Evolutionary conservation across 2,888 invertebrate genomes (phyloP).

Genomic region (Cephus pygmeus): DNA sequence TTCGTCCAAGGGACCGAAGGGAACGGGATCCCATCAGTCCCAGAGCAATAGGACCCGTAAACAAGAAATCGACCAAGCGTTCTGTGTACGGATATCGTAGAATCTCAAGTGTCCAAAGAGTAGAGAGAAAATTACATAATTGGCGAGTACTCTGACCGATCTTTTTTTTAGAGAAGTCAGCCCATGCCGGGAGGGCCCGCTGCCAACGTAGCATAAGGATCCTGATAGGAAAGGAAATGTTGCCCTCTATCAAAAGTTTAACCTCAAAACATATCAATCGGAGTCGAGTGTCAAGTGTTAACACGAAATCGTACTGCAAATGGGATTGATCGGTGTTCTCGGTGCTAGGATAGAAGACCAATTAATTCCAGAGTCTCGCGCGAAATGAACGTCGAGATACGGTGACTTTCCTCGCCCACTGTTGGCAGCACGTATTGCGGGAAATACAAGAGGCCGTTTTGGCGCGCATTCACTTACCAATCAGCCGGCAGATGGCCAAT

Average conservation of each 20-base stretch:
- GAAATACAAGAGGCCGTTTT: constrained; percentile 55
- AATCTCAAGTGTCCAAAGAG: background rate
- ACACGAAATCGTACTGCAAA: background rate
- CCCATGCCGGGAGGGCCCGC: constrained; percentile 8
- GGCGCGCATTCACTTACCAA: constrained; percentile 57
- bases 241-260: background rate
- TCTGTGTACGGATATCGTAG: background rate
- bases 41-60: background rate
- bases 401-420: background rate
- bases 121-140: constrained; percentile 35
- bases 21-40: constrained; percentile 41
- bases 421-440: constrained; percentile 52
- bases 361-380: background rate
- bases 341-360: background rate
- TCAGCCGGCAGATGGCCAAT: constrained; percentile 62
- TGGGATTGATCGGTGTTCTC: background rate
- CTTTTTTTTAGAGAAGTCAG: constrained; percentile 15
- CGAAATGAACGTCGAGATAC: constrained; percentile 11
- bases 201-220: constrained; percentile 26
- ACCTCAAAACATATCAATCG: background rate
- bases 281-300: background rate
- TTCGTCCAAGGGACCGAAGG: constrained; percentile 54
- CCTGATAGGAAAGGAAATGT: background rate
- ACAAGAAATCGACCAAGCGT: background rate
- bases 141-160: constrained; percentile 20